These are phyloP conservation scores for Atherinomorus stipes DNA, from an alignment of 2,113 vertebrate genomes.

Conservation along the genomic window DNA sequence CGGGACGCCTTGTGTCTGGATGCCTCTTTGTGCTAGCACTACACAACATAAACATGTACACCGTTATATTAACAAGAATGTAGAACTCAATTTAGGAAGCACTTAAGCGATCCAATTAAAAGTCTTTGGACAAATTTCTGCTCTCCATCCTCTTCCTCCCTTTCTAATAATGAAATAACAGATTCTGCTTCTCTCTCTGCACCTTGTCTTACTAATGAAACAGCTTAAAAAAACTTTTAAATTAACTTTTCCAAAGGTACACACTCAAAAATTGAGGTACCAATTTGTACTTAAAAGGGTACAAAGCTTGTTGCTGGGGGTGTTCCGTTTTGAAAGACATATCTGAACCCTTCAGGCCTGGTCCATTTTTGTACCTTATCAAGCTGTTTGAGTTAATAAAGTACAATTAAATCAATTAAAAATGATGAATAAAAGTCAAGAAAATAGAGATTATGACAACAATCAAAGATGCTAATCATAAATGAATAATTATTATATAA, in stretches of 20 bases:
- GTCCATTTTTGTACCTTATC: too few relatives aligned
- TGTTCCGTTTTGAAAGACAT: too few relatives aligned
- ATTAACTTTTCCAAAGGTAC: conserved; percentile 68
- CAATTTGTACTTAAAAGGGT: too few relatives aligned
- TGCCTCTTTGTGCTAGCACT: conserved; percentile 46
- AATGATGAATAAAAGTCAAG: too few relatives aligned
- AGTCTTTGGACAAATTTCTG: conserved; percentile 80
- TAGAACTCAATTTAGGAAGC: conserved; percentile 80
- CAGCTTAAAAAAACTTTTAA: conserved; percentile 77
- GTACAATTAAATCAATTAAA: too few relatives aligned
- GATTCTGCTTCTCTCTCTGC: conserved; percentile 44
- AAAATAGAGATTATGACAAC: too few relatives aligned
- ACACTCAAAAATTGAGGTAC: too few relatives aligned
- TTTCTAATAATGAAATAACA: conserved; percentile 78
- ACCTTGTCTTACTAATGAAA: conserved; percentile 77
- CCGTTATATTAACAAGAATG: conserved; percentile 77
- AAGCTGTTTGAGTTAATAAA: too few relatives aligned
- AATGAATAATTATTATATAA: too few relatives aligned
- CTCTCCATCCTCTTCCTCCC: conserved; percentile 56
- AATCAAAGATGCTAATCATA: too few relatives aligned
- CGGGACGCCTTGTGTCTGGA: conserved; percentile 26
- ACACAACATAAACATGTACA: conserved; percentile 71
- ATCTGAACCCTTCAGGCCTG: too few relatives aligned
- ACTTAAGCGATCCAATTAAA: conserved; percentile 82
- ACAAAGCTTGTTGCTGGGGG: too few relatives aligned